Evolutionary conservation across 2,113 vertebrate genomes (phyloP).

Genomic region (Saguinus midas): DNA sequence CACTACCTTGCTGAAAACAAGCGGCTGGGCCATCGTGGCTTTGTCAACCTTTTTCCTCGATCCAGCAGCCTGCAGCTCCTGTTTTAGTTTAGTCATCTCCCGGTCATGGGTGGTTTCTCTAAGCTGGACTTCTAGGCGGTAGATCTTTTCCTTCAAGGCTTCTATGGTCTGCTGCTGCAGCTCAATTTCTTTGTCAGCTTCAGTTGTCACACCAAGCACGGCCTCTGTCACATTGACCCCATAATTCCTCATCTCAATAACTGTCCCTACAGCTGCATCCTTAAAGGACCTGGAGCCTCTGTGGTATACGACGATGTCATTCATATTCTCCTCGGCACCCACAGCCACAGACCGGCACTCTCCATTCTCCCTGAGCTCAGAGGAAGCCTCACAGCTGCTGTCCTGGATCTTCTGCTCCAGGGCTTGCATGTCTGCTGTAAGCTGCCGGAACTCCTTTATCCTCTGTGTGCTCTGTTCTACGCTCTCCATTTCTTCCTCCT

Average conservation of each 20-base stretch:
- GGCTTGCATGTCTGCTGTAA: slow-evolving; percentile 95
- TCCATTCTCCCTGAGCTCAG: slow-evolving; percentile 66
- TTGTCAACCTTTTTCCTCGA: slow-evolving; percentile 93
- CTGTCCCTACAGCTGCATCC: slow-evolving; percentile 87
- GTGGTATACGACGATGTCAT: slow-evolving; percentile 82
- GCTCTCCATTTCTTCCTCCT: slow-evolving; percentile 88
- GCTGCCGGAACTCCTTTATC: slow-evolving; percentile 92
- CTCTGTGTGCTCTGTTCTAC: slow-evolving; percentile 89
- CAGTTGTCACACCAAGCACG: slow-evolving; percentile 93
- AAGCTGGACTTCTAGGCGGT: slow-evolving; percentile 93
- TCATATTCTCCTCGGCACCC: slow-evolving; percentile 90
- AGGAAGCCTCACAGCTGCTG: slow-evolving; percentile 70
- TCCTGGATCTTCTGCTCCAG: slow-evolving; percentile 93
- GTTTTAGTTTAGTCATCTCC: slow-evolving; percentile 97
- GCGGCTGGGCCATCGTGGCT: slow-evolving; percentile 86
- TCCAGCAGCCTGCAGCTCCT: slow-evolving; percentile 93
- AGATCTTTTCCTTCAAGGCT: slow-evolving; percentile 95
- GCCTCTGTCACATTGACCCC: slow-evolving; percentile 91
- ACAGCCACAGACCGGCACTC: slow-evolving; percentile 87
- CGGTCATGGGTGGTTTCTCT: slow-evolving; percentile 94
- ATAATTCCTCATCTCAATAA: slow-evolving; percentile 80
- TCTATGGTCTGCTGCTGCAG: slow-evolving; percentile 96
- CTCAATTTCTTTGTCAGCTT: slow-evolving; percentile 93
- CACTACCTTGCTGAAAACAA: slow-evolving; percentile 86
- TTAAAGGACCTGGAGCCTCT: slow-evolving; percentile 73